phyloP scores from a whole-genome alignment of 2,797 vertebrate genomes.

The Chloroceryle amazona region DNA sequence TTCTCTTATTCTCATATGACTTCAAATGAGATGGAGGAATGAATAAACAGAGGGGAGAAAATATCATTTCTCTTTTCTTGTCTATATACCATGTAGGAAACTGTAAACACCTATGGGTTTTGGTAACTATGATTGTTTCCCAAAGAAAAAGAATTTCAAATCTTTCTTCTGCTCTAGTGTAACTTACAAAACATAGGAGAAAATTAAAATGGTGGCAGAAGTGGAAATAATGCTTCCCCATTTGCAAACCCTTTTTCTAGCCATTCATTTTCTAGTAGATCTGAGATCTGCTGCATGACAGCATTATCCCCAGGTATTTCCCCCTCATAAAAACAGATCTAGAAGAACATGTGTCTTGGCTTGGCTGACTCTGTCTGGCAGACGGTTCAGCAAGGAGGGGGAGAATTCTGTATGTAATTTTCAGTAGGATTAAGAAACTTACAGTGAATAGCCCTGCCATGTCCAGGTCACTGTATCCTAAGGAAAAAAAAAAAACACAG shows the following conservation, averaged over 20 bases:
- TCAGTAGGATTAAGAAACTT: constrained; percentile 79
- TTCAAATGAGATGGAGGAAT: not conserved
- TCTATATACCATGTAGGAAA: not conserved
- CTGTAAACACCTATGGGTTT: not conserved
- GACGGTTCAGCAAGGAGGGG: not conserved
- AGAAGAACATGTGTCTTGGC: not conserved
- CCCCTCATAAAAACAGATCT: not conserved
- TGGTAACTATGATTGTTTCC: not conserved
- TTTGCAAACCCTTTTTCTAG: not conserved
- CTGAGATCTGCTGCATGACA: not conserved
- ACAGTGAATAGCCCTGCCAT: constrained; percentile 95
- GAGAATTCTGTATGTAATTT: not conserved
- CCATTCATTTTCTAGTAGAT: not conserved
- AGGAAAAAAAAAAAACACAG: constrained; percentile 15
- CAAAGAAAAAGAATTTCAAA: not conserved
- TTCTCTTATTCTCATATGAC: not conserved
- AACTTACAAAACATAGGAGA: not conserved
- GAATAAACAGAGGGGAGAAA: not conserved
- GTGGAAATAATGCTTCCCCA: not conserved
- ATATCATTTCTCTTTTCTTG: not conserved
- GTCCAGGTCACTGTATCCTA: constrained; percentile 99
- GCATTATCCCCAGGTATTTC: not conserved
- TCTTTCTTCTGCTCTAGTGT: not conserved
- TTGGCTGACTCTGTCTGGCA: constrained; percentile 3
- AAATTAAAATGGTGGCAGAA: not conserved